phyloP scores from a whole-genome alignment of 2,797 vertebrate genomes.

The Galaxias olidus region DNA sequence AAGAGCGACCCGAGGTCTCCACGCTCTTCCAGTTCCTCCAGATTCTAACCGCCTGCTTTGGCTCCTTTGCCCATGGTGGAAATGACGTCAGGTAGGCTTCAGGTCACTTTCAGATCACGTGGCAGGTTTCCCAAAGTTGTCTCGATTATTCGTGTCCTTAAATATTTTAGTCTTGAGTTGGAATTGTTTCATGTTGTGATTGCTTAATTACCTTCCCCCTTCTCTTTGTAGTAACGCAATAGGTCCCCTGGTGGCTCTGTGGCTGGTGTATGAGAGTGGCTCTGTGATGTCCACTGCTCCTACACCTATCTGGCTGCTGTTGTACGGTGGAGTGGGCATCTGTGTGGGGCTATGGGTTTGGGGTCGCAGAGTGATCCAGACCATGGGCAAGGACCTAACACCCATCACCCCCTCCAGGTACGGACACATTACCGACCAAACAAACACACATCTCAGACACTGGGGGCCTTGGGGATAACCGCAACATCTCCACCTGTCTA shows the following conservation, averaged over 20 bases:
- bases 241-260: slow-evolving; percentile 91
- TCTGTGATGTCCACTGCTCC: slow-evolving; percentile 72
- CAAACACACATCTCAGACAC: not conserved
- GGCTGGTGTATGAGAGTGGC: slow-evolving; percentile 80
- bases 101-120: not conserved
- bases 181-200: not conserved
- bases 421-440: slow-evolving; percentile 33
- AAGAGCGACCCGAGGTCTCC: slow-evolving; percentile 89
- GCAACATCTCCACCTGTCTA: too few relatives aligned
- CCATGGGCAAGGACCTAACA: slow-evolving; percentile 97
- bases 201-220: not conserved
- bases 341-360: slow-evolving; percentile 96
- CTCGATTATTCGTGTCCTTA: not conserved
- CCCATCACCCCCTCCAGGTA: slow-evolving; percentile 98
- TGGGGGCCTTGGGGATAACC: too few relatives aligned
- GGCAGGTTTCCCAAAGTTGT: not conserved
- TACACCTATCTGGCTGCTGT: slow-evolving; percentile 91
- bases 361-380: slow-evolving; percentile 97
- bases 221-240: slow-evolving; percentile 88
- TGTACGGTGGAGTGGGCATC: slow-evolving; percentile 94
- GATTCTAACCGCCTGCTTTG: slow-evolving; percentile 97
- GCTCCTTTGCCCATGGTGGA: slow-evolving; percentile 96
- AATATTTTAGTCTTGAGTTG: not conserved
- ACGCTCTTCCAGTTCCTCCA: slow-evolving; percentile 97
- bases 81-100: slow-evolving; percentile 92